phyloP scores from a whole-genome alignment of 2,888 invertebrate genomes.

The Lampropteryx suffumata region DNA sequence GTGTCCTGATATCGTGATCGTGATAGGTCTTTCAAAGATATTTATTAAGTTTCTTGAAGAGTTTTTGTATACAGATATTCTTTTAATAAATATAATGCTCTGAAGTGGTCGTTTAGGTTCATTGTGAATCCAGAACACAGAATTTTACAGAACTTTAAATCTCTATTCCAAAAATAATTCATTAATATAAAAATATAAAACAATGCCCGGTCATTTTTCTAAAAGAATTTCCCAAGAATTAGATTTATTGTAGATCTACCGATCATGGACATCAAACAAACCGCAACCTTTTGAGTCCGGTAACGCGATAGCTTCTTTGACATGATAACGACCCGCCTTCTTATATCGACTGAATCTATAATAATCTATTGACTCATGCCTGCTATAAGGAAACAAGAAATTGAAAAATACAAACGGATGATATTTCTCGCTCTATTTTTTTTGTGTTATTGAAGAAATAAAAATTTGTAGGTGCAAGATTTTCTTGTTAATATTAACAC shows the following conservation, averaged over 20 bases:
- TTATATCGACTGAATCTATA: slow-evolving; percentile 72
- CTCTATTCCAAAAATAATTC: no score
- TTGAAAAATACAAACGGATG: slow-evolving; percentile 52
- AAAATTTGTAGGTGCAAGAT: slow-evolving; percentile 26
- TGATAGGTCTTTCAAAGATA: no score
- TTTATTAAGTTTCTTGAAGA: no score
- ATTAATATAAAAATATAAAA: no score
- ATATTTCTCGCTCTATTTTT: slow-evolving; percentile 29
- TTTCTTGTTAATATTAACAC: slow-evolving; percentile 11
- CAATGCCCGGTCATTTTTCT: slow-evolving; percentile 22
- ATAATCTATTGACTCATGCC: slow-evolving; percentile 58
- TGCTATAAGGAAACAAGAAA: slow-evolving; percentile 43
- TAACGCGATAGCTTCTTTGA: slow-evolving; percentile 80
- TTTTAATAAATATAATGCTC: no score
- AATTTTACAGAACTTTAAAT: no score
- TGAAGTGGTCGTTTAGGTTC: no score
- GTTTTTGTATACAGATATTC: no score
- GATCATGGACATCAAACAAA: slow-evolving; percentile 70
- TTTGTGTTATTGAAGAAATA: slow-evolving; percentile 31
- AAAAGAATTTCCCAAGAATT: slow-evolving; percentile 27
- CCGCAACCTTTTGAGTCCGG: slow-evolving; percentile 73
- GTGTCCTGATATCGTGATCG: no score
- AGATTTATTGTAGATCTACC: slow-evolving; percentile 51
- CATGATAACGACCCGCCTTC: slow-evolving; percentile 75
- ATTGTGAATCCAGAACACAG: no score